Evolutionary conservation across 2,888 invertebrate species (phyloP).

Genomic region (Oligia fasciuncula): DNA sequence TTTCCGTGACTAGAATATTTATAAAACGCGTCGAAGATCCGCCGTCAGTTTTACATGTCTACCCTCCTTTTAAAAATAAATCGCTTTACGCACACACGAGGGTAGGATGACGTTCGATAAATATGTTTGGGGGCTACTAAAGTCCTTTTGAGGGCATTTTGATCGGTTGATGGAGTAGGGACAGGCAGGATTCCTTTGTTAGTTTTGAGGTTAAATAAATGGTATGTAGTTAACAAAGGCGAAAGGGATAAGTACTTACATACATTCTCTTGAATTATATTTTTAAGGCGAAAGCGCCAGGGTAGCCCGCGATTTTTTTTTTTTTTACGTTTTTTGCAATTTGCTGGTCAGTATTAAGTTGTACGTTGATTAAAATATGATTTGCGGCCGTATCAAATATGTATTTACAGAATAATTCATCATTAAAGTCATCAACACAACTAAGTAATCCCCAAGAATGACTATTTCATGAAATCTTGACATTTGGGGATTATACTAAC

Average conservation of each 20-base stretch:
- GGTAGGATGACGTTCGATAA: constrained; percentile 39
- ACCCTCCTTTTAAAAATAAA: constrained; percentile 54
- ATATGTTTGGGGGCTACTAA: constrained; percentile 30
- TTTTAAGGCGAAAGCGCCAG: no score
- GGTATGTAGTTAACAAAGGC: neutral
- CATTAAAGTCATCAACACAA: no score
- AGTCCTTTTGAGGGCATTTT: constrained; percentile 37
- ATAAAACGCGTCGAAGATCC: neutral
- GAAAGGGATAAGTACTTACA: neutral
- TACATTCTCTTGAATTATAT: no score
- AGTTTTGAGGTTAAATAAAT: constrained; percentile 1
- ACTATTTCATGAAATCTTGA: no score
- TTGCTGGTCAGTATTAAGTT: no score
- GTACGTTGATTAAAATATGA: no score
- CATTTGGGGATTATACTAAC: no score
- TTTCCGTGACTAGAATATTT: constrained; percentile 30
- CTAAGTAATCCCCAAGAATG: no score
- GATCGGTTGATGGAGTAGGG: neutral
- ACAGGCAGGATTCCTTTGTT: constrained; percentile 12
- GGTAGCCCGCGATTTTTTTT: no score
- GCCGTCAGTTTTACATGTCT: constrained; percentile 32
- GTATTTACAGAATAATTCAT: no score
- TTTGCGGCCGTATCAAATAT: no score
- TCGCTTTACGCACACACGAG: constrained; percentile 38
- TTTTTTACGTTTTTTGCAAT: no score